These are phyloP conservation scores for Halichoeres trimaculatus DNA, from an alignment of 2,113 vertebrate species.

Conservation along the genomic window DNA sequence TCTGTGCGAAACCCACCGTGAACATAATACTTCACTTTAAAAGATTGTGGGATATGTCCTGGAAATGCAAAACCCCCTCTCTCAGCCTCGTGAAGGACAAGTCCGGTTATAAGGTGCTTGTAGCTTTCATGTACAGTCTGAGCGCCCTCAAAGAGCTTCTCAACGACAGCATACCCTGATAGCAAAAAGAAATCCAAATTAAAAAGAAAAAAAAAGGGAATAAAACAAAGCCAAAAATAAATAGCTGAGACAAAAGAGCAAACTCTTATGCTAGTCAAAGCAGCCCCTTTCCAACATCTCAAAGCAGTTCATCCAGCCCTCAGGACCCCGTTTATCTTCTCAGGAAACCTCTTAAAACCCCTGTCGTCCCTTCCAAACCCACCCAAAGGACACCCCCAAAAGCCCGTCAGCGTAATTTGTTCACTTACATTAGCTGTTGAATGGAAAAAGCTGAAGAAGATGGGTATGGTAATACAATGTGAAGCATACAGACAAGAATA, in stretches of 20 bases:
- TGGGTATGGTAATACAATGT: conserved; percentile 86
- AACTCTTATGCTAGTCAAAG: conserved; percentile 64
- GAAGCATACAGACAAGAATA: conserved; percentile 88
- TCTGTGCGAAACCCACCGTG: conserved; percentile 49
- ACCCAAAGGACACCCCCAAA: conserved; percentile 75
- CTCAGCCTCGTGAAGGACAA: conserved; percentile 74
- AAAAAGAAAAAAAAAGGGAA: conserved; percentile 54
- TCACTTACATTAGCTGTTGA: conserved; percentile 88
- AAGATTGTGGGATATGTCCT: conserved; percentile 58
- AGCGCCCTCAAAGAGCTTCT: conserved; percentile 67
- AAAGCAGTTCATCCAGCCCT: conserved; percentile 57
- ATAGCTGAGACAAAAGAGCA: conserved; percentile 71
- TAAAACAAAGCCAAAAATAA: conserved; percentile 73
- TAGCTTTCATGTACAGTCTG: conserved; percentile 81
- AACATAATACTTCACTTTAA: conserved; percentile 66
- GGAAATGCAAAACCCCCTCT: conserved; percentile 59
- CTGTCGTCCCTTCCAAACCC: conserved; percentile 49
- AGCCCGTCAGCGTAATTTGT: conserved; percentile 81
- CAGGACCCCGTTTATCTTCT: conserved; percentile 43
- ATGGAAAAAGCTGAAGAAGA: conserved; percentile 87
- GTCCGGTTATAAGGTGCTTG: conserved; percentile 83
- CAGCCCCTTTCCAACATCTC: conserved; percentile 66
- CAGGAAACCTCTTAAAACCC: conserved; percentile 50
- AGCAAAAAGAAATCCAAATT: conserved; percentile 77
- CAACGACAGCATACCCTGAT: conserved; percentile 80